phyloP scores from a whole-genome alignment of 2,113 vertebrate species.

The Chionomys nivalis region DNA sequence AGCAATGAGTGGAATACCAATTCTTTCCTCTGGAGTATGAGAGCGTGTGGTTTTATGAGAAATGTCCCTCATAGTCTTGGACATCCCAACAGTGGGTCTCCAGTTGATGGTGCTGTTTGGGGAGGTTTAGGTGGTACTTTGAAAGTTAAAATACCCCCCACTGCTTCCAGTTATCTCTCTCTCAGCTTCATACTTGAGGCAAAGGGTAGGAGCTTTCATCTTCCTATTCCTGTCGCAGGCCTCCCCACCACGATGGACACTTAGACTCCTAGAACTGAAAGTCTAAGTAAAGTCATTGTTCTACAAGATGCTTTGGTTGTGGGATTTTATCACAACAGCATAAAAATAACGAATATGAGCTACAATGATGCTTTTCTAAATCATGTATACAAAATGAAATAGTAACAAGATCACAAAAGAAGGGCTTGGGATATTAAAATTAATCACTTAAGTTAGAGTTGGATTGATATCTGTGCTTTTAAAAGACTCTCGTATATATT shows the following conservation, averaged over 20 bases:
- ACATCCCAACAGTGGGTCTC: background rate
- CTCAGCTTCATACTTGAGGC: background rate
- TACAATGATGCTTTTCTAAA: background rate
- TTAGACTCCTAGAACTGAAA: background rate
- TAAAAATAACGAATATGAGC: background rate
- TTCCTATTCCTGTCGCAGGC: background rate
- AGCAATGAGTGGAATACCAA: background rate
- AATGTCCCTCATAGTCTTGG: background rate
- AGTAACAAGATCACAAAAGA: background rate
- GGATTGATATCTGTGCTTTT: background rate
- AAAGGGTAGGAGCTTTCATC: background rate
- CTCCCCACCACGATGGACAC: background rate
- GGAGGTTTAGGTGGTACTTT: background rate
- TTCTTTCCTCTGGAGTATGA: background rate
- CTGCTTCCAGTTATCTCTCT: background rate
- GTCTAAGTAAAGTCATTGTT: background rate
- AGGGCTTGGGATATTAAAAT: background rate
- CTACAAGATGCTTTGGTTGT: background rate
- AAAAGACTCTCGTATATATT: background rate
- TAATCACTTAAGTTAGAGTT: conserved; percentile 2
- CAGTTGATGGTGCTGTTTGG: background rate
- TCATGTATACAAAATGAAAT: background rate
- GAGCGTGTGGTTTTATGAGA: background rate
- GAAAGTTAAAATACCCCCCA: background rate
- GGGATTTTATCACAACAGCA: background rate